Conservation (phyloP, 2,797 vertebrate genomes). For the Benthosema pterotum region DNA sequence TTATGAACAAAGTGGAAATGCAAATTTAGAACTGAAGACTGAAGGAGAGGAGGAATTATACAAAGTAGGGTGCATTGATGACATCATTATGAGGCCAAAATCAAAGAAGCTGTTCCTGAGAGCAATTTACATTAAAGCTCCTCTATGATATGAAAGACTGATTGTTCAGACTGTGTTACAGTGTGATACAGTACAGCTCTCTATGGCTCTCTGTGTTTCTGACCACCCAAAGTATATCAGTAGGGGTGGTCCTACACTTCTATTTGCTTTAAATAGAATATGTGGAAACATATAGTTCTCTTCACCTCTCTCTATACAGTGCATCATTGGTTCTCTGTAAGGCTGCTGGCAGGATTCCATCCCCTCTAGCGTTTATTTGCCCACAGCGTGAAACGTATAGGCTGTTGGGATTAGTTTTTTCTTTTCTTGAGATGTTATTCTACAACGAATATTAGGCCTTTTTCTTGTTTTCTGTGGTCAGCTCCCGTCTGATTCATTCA, state of each 20-base stretch:
- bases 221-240: conserved; percentile 47
- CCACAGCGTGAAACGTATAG: conserved; percentile 18
- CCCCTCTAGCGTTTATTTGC: conserved; percentile 4
- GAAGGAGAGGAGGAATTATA: too few relatives aligned
- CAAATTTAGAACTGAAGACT: too few relatives aligned
- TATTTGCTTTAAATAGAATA: conserved; percentile 3
- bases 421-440: conserved; percentile 58
- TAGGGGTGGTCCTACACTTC: conserved; percentile 7
- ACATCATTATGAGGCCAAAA: too few relatives aligned
- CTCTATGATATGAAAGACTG: too few relatives aligned
- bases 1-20: too few relatives aligned
- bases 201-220: conserved; percentile 8
- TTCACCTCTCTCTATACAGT: conserved; percentile 16
- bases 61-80: too few relatives aligned
- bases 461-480: conserved; percentile 49
- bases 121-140: too few relatives aligned
- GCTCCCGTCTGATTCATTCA: conserved; percentile 64
- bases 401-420: conserved; percentile 47
- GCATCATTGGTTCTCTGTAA: conserved; percentile 10
- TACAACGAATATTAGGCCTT: conserved; percentile 50
- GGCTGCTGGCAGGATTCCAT: conserved; percentile 11
- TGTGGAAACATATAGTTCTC: conserved; percentile 24
- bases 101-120: too few relatives aligned
- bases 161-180: too few relatives aligned
- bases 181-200: conserved; percentile 37